Percentiles rank a stretch among this genome's conserved stretches.
phyloP scores from a whole-genome alignment of 2,797 vertebrate species.

The Neoniphon sammara region DNA sequence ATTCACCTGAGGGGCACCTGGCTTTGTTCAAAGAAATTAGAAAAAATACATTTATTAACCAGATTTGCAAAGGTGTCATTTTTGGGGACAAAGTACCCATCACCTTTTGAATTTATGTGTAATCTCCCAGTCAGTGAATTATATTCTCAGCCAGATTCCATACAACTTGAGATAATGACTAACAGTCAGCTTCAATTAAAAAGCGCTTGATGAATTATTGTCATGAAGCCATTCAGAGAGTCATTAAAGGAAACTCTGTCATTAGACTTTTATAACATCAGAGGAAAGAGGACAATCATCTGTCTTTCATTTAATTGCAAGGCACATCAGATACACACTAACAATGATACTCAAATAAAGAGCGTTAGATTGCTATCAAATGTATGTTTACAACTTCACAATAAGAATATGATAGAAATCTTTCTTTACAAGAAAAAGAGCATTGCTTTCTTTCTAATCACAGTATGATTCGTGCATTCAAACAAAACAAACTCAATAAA shows the following conservation, averaged over 20 bases:
- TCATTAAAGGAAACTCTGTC: constrained; percentile 45
- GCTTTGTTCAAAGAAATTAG: constrained; percentile 54
- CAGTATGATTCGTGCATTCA: neutral
- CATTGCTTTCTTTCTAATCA: constrained; percentile 42
- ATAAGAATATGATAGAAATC: constrained; percentile 29
- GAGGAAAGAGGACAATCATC: constrained; percentile 49
- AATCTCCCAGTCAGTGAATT: constrained; percentile 54
- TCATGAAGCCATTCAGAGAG: constrained; percentile 45
- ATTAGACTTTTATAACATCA: constrained; percentile 44
- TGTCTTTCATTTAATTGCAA: constrained; percentile 49
- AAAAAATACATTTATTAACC: constrained; percentile 57
- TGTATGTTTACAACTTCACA: constrained; percentile 42
- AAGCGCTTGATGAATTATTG: constrained; percentile 57
- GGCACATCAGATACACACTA: constrained; percentile 18
- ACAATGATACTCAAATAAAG: constrained; percentile 20
- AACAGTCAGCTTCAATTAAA: constrained; percentile 49
- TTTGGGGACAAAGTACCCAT: constrained; percentile 32
- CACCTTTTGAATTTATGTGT: constrained; percentile 52
- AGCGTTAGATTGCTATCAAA: constrained; percentile 35
- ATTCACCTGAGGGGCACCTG: constrained; percentile 26
- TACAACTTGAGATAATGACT: constrained; percentile 46
- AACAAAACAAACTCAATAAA: no score
- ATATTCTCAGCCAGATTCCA: constrained; percentile 44
- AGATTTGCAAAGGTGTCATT: constrained; percentile 34
- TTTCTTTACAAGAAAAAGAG: constrained; percentile 7